phyloP scores from a whole-genome alignment of 1,140 invertebrate species.

The Phthorimaea operculella region DNA sequence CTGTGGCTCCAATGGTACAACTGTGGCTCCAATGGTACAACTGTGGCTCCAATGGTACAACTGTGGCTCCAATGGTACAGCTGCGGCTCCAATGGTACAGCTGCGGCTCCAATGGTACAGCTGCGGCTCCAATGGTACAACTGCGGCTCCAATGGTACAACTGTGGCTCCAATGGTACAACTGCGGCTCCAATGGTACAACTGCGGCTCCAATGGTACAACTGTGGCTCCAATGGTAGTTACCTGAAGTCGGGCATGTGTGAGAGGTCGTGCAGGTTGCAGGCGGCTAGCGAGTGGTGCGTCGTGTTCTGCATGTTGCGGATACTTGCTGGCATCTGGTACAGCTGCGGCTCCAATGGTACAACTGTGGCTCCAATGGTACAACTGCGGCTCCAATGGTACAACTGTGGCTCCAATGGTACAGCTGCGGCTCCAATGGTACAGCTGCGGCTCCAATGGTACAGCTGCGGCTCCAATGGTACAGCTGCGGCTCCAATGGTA shows the following conservation, averaged over 20 bases:
- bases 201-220: no score
- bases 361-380: no score
- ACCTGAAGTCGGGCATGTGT: slow-evolving; percentile 69
- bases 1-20: neutral
- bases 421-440: neutral
- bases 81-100: neutral
- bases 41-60: neutral
- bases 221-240: slow-evolving; percentile 21
- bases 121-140: neutral
- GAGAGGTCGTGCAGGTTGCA: slow-evolving; percentile 78
- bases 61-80: neutral
- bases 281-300: slow-evolving; percentile 40
- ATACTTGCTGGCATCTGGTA: slow-evolving; percentile 26
- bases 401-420: neutral
- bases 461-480: no score
- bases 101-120: neutral
- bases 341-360: slow-evolving; percentile 34
- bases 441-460: neutral
- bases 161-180: neutral
- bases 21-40: neutral
- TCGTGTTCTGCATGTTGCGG: slow-evolving; percentile 13
- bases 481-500: neutral
- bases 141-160: neutral
- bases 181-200: neutral
- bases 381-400: neutral